A percentile compares a stretch with the other conserved stretches of the same genome.
Conservation (phyloP, 2,113 vertebrate genomes). For the Istiophorus platypterus region DNA sequence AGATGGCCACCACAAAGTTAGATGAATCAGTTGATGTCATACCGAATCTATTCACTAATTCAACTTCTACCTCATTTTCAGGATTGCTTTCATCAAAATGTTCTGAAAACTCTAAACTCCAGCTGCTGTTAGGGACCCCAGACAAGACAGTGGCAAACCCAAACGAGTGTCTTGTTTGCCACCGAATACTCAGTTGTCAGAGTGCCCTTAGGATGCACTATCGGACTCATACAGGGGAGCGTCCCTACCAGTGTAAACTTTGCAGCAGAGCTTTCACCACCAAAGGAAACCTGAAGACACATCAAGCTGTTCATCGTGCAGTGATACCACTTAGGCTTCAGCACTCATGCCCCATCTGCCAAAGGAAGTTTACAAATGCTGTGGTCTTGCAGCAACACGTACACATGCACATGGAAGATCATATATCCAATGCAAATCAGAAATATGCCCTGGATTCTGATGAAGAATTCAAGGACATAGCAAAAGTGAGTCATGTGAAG, state of each 20-base stretch:
- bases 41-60: constrained; percentile 53
- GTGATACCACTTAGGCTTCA: constrained; percentile 87
- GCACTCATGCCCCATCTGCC: constrained; percentile 91
- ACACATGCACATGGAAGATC: constrained; percentile 91
- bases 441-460: constrained; percentile 87
- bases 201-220: background rate
- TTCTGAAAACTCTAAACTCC: constrained; percentile 84
- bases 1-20: constrained; percentile 47
- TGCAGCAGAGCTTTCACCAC: constrained; percentile 91
- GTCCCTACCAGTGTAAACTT: constrained; percentile 90
- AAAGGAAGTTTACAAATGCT: constrained; percentile 90
- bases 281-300: constrained; percentile 91
- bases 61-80: constrained; percentile 78
- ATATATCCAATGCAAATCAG: constrained; percentile 85
- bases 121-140: constrained; percentile 89
- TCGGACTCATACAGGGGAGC: constrained; percentile 88
- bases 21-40: constrained; percentile 57
- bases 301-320: constrained; percentile 89
- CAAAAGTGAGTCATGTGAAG: constrained; percentile 87
- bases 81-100: constrained; percentile 81
- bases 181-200: constrained; percentile 81
- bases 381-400: constrained; percentile 90
- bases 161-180: constrained; percentile 90
- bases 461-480: constrained; percentile 87
- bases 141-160: constrained; percentile 88